Percentiles rank a stretch among this genome's conserved stretches.
These are phyloP conservation scores for Climacteris rufus DNA, from an alignment of 2,113 vertebrate genomes.

Conservation along the genomic window DNA sequence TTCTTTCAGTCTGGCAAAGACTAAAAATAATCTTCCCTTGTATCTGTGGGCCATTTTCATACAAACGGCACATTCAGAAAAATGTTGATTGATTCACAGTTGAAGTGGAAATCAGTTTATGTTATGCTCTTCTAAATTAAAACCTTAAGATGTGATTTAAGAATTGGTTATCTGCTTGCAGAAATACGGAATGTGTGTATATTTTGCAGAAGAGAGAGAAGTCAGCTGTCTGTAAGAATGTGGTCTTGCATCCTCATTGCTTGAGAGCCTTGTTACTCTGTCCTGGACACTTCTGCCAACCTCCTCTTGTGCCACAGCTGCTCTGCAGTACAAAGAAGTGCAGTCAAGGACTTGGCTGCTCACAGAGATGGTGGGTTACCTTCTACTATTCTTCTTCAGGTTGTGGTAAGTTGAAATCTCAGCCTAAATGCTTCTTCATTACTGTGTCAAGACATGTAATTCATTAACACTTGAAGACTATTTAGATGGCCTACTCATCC, in stretches of 20 bases:
- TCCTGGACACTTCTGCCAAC: neutral
- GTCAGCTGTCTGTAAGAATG: rapidly evolving
- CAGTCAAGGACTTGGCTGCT: neutral
- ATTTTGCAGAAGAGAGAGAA: neutral
- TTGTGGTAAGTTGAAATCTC: neutral
- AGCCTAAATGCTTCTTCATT: rapidly evolving
- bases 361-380: neutral
- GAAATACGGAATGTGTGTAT: neutral
- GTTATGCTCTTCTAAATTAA: neutral
- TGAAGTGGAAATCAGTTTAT: neutral
- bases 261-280: rapidly evolving
- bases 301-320: neutral
- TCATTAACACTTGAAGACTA: neutral
- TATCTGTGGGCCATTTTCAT: neutral
- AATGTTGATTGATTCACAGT: neutral
- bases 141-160: neutral
- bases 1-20: neutral
- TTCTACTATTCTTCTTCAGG: neutral
- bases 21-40: neutral
- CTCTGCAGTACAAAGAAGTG: neutral
- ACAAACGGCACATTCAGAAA: neutral
- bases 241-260: neutral
- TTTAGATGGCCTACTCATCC: neutral
- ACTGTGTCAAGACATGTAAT: neutral
- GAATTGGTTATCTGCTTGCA: neutral